These are phyloP conservation scores for Ichneumoninae sp. DNA, from an alignment of 2,888 invertebrate species.

Conservation along the genomic window DNA sequence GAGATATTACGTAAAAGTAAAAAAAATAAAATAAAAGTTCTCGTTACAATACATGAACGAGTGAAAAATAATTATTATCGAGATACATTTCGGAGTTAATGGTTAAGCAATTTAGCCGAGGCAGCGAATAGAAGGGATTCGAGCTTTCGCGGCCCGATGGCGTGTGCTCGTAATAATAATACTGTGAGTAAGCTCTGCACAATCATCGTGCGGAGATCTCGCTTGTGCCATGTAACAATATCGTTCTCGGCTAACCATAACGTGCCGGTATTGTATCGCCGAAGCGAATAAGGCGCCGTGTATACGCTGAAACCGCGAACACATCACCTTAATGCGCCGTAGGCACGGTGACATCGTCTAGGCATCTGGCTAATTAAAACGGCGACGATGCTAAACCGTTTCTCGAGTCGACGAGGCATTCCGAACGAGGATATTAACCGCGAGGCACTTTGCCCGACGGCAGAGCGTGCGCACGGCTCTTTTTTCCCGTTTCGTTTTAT, in stretches of 20 bases:
- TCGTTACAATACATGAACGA: neutral
- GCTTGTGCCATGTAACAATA: conserved; percentile 67
- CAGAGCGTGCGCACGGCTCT: conserved; percentile 52
- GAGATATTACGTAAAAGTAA: neutral
- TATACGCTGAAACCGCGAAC: conserved; percentile 33
- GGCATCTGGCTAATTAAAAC: conserved; percentile 79
- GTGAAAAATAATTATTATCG: conserved; percentile 4
- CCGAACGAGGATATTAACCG: conserved; percentile 54
- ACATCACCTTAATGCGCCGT: conserved; percentile 53
- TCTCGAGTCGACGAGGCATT: conserved; percentile 31
- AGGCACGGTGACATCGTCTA: conserved; percentile 74
- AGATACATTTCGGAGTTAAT: conserved; percentile 40
- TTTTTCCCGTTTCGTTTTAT: conserved; percentile 30
- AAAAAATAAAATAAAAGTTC: neutral
- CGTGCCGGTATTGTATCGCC: conserved; percentile 58
- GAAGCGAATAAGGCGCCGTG: conserved; percentile 34
- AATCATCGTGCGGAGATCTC: conserved; percentile 61
- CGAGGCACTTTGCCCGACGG: conserved; percentile 59
- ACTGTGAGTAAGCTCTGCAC: conserved; percentile 34
- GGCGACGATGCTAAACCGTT: conserved; percentile 67
- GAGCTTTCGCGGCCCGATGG: conserved; percentile 43
- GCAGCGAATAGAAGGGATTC: conserved; percentile 30
- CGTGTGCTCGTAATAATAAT: conserved; percentile 59
- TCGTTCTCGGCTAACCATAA: conserved; percentile 66
- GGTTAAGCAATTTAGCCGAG: conserved; percentile 31